Conservation (phyloP, 2,888 invertebrate genomes). For the Nomada fucata region DNA sequence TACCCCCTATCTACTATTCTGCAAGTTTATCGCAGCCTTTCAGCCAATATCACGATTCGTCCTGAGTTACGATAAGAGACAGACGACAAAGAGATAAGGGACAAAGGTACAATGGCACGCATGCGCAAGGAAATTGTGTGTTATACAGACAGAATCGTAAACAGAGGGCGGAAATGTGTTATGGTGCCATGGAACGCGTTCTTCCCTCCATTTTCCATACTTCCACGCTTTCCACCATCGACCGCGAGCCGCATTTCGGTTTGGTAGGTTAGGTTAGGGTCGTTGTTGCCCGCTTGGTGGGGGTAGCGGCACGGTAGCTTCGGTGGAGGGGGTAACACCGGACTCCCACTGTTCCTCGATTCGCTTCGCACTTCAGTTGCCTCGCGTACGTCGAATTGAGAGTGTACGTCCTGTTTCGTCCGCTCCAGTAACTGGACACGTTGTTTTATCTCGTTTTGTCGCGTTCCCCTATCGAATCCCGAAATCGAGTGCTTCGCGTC, state of each 20-base stretch:
- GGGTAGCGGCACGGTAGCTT: conserved; percentile 3
- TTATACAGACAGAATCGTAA: conserved; percentile 41
- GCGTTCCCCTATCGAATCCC: neutral
- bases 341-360: conserved; percentile 27
- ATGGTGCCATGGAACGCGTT: conserved; percentile 64
- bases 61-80: conserved; percentile 27
- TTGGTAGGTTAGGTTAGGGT: conserved; percentile 56
- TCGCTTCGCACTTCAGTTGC: conserved; percentile 74
- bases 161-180: conserved; percentile 69
- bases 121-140: conserved; percentile 19
- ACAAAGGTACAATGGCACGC: neutral
- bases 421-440: conserved; percentile 8
- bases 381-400: conserved; percentile 72
- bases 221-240: conserved; percentile 70
- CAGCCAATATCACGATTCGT: neutral
- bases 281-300: conserved; percentile 28
- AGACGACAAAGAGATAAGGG: conserved; percentile 29
- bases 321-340: conserved; percentile 20
- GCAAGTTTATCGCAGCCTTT: conserved; percentile 30
- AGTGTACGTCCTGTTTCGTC: neutral
- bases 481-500: neutral
- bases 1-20: conserved; percentile 22
- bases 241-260: conserved; percentile 62
- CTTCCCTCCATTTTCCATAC: conserved; percentile 53
- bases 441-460: neutral